These are phyloP conservation scores for Trochalopteron elliotii DNA, from an alignment of 2,113 vertebrate species.

Conservation along the genomic window DNA sequence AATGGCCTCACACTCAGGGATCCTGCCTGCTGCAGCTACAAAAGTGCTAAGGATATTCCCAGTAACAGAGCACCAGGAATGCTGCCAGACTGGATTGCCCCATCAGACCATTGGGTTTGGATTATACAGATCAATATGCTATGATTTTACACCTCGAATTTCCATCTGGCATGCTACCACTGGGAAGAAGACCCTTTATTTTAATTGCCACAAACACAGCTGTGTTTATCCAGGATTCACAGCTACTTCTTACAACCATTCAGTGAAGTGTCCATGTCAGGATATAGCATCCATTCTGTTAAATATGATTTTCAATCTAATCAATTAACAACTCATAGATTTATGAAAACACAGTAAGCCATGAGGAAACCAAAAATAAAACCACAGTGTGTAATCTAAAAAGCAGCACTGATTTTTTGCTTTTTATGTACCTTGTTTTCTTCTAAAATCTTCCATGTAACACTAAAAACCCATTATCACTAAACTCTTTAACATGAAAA, in stretches of 20 bases:
- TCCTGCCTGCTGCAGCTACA: neutral
- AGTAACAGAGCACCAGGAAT: neutral
- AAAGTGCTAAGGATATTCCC: neutral
- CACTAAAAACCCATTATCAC: neutral
- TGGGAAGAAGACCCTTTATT: neutral
- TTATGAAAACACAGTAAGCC: neutral
- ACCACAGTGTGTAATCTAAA: neutral
- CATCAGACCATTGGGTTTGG: fast-evolving
- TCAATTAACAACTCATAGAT: neutral
- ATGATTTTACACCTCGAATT: neutral
- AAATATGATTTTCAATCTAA: neutral
- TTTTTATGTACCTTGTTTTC: neutral
- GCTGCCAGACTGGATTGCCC: neutral
- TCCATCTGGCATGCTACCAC: neutral
- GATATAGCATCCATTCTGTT: neutral
- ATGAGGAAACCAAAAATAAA: neutral
- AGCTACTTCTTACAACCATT: neutral
- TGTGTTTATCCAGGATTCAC: neutral
- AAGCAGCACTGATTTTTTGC: neutral
- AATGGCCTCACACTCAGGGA: neutral
- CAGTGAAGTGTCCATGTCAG: neutral
- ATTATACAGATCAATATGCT: neutral
- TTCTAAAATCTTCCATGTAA: neutral
- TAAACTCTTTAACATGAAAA: neutral
- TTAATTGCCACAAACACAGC: neutral